Conservation (phyloP, 1,140 invertebrate species). For the Oncopodura yosiiana region DNA sequence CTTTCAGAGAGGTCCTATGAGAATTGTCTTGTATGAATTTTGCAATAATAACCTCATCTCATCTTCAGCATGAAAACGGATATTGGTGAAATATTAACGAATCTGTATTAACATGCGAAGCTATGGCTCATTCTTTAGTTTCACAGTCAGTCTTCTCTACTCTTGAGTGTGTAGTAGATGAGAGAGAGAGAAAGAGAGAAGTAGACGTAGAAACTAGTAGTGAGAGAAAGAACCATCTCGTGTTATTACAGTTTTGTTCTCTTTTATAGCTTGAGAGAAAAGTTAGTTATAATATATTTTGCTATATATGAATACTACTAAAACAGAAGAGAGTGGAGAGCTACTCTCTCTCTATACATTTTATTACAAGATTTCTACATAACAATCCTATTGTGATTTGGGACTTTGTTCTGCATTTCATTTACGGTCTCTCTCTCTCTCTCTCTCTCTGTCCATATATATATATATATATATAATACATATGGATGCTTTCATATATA, state of each 20-base stretch:
- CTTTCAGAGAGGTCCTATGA: slow-evolving; percentile 1
- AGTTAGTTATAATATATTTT: background rate
- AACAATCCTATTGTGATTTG: background rate
- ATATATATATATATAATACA: too few relatives aligned
- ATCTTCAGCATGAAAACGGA: slow-evolving; percentile 9
- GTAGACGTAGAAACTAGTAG: background rate
- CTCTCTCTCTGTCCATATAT: background rate
- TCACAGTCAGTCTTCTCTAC: background rate
- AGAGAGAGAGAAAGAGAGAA: background rate
- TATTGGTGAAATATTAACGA: slow-evolving; percentile 28
- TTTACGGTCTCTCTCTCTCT: background rate
- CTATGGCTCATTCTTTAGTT: too few relatives aligned
- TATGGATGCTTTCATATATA: too few relatives aligned
- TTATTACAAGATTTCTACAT: background rate
- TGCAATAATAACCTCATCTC: slow-evolving; percentile 23
- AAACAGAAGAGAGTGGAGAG: background rate
- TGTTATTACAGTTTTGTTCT: background rate
- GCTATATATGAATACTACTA: slow-evolving; percentile 14
- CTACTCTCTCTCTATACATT: background rate
- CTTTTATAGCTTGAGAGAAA: background rate
- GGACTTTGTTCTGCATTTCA: background rate
- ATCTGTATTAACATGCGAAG: slow-evolving; percentile 15
- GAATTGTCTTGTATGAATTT: slow-evolving; percentile 17
- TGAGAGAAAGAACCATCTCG: background rate
- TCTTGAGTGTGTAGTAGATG: too few relatives aligned